Base-by-base conservation (phyloP, 1,140 invertebrate species). In the Drosophila tani region DNA sequence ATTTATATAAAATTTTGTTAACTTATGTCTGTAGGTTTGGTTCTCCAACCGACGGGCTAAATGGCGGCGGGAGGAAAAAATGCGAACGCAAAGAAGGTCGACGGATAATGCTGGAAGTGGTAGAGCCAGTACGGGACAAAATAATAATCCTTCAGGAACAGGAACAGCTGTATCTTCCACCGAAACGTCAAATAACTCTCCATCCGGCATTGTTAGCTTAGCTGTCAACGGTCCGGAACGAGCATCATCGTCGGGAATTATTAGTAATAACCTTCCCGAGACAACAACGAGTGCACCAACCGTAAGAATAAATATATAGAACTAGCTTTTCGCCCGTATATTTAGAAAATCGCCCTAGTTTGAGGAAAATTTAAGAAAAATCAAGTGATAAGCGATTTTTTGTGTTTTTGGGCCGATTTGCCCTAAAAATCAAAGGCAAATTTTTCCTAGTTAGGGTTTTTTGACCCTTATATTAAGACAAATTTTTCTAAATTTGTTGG, bases 21-120 rank as follows among this genome's bases (percentile, higher is more conserved):
- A 32, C 15, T 21, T 8, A 17, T 27, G 8, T 45, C 46, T 38
- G 3, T 94, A 98, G 97, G 98, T 99, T 56, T 99, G 99, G 99
- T 99, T 99, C 95, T 99, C 97, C 69, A 99, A 99, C 94, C 95
- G 99, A 62, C 95, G 99, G 70, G 99, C 99, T 63, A 99, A 99
- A 95, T 99, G 98, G 98, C 95, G 99, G 75, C 95, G 99, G 45
- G 99, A 99, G 93, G 99, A 99, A 93, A 99, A 99, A 94, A 94
- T 99, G 76, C 95, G 98, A 51, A 98, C 97, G 92, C 98, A 98
- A 94, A 94, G 97, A 58, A 95, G 97, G 66, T 94, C 94, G 74
- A 96, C 94, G 47, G 95, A 95, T 75, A 79, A 75, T 53, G 68
- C 35, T 2, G 68, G 69, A n/a, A 70, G 74, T 46, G 68, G 71